These are phyloP conservation scores for Drosophila peninsularis DNA, from an alignment of 2,888 invertebrate species.

Conservation along the genomic window DNA sequence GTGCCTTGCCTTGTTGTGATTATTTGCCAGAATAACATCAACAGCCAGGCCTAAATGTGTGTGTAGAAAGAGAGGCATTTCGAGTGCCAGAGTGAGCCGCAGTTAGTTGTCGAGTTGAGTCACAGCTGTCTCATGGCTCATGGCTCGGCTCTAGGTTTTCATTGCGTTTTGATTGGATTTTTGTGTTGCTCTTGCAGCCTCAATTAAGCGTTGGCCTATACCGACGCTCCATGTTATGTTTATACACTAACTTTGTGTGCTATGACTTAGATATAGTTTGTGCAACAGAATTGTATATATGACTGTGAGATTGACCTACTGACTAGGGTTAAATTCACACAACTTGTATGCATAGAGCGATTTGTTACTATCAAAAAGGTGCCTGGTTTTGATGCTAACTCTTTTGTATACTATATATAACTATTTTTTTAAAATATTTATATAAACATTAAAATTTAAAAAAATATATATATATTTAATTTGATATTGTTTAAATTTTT, in stretches of 20 bases:
- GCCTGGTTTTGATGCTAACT: no score
- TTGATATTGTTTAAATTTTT: neutral
- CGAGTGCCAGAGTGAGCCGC: conserved; percentile 1
- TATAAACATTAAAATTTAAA: no score
- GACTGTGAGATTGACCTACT: neutral
- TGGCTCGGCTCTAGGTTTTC: conserved; percentile 48
- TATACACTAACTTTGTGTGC: conserved; percentile 20
- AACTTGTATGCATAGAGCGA: neutral
- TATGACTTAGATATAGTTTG: neutral
- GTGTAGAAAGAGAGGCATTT: conserved; percentile 2
- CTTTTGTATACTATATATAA: no score
- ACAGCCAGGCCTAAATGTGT: conserved; percentile 46
- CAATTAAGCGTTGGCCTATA: conserved; percentile 64
- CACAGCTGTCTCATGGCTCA: conserved; percentile 41
- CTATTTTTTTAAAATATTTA: neutral
- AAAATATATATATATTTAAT: neutral
- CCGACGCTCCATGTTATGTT: conserved; percentile 22
- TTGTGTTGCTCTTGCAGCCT: conserved; percentile 69
- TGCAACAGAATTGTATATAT: neutral
- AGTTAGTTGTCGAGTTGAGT: conserved; percentile 25
- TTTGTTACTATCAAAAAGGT: no score
- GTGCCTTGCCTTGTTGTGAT: conserved; percentile 58
- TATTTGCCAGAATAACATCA: conserved; percentile 77
- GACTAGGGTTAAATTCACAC: neutral
- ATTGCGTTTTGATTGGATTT: conserved; percentile 79